Evolutionary conservation across 2,797 vertebrate species (phyloP), one percentile per base, ranked within the genome.

Genomic region (Malacoraja senta): DNA sequence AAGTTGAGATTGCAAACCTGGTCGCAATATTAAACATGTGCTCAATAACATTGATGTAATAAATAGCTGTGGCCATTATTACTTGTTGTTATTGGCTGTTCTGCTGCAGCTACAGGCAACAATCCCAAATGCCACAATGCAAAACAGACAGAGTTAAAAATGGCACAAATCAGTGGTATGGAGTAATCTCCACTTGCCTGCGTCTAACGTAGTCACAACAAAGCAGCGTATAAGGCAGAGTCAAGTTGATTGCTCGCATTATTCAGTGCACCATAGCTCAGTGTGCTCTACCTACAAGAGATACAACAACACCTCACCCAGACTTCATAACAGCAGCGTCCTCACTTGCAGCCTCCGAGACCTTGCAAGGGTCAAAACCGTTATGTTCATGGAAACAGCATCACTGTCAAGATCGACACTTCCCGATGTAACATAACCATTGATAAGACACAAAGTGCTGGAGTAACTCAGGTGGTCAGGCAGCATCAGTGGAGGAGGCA

Each of bases 101-200:
- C 61, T 88, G 6, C 84, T 88, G 61, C 61, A 88, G 84, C 61
- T 88, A 32, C 58, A 65, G 84, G 84, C 84, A 88, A 88, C 32
- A 88, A 21, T 88, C 61, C 84, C 65, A 88, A 86, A 63, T 86
- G 83, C 83, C 83, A 86, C 83, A 86, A 88, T 15, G 84, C 29
- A 88, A 88, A 88, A 88, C n/a, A 88, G 84, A 32, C n/a, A 8
- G 32, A 88, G 17, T 88, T 65, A 86, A 65, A 65, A 26, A 88
- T 32, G 61, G 61, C 61, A 19, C 13, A 88, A 88, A n/a, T 88
- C 84, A 88, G 15, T 19, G 8, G 8, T 8, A n/a, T n/a, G n/a
- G 61, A 88, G 17, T 9, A 65, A 21, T 74, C n/a, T 32, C 29
- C 7, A 83, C 13, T 58, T 61, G 35, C 35, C 78, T 44, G 35